Conservation (phyloP, 2,113 vertebrate genomes). For the Dromiciops gliroides region DNA sequence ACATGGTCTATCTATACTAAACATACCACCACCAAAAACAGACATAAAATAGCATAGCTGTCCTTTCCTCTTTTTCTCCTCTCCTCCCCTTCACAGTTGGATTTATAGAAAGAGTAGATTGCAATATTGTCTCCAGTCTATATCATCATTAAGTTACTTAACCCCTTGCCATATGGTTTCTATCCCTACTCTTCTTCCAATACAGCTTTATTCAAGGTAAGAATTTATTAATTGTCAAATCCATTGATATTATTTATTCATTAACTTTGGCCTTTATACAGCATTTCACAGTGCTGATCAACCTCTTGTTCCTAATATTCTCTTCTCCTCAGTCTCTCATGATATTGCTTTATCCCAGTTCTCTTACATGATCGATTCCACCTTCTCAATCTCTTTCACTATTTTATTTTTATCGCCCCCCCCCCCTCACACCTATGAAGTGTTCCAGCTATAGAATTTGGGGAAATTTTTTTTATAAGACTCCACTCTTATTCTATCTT, state of each 20-base stretch:
- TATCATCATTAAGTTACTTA: neutral
- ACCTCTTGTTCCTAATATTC: neutral
- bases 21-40: neutral
- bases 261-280: neutral
- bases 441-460: neutral
- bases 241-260: neutral
- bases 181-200: neutral
- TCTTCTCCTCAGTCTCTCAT: neutral
- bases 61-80: neutral
- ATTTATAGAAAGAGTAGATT: neutral
- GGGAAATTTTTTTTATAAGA: neutral
- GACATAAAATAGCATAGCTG: neutral
- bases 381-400: neutral
- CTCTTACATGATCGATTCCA: neutral
- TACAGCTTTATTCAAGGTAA: neutral
- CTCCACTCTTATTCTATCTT: neutral
- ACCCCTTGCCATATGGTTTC: neutral
- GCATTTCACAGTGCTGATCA: neutral
- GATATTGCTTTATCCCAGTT: neutral
- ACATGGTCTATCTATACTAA: neutral
- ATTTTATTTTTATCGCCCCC: neutral
- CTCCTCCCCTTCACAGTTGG: neutral
- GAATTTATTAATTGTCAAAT: neutral
- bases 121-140: neutral
- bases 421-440: neutral